These are phyloP conservation scores for Pecten maximus DNA, from an alignment of 2,888 invertebrate genomes.

Conservation along the genomic window DNA sequence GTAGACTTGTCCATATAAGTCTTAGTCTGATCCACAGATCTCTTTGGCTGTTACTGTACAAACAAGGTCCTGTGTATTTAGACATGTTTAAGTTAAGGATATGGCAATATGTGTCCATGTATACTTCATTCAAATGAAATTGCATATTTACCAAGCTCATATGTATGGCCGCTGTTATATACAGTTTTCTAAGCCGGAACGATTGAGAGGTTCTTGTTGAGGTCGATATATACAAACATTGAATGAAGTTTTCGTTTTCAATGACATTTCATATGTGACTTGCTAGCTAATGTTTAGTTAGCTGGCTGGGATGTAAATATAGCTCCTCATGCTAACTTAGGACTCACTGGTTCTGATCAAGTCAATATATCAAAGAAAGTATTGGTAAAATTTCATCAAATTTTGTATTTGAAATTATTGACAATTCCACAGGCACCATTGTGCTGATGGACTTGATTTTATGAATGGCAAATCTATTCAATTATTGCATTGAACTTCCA, in stretches of 20 bases:
- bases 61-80: background rate
- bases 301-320: background rate
- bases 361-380: background rate
- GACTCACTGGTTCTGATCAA: background rate
- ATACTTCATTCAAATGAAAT: background rate
- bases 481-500: no score
- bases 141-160: constrained; percentile 13
- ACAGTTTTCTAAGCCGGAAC: background rate
- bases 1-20: background rate
- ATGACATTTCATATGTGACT: background rate
- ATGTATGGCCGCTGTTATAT: background rate
- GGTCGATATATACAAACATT: constrained; percentile 9
- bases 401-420: background rate
- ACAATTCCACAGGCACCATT: no score
- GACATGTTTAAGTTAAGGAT: constrained; percentile 1
- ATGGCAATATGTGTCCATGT: background rate
- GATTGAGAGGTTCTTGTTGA: constrained; percentile 22
- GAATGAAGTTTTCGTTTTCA: constrained; percentile 19
- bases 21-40: background rate
- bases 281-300: background rate
- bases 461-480: no score
- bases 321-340: background rate
- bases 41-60: background rate
- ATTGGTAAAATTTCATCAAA: background rate
- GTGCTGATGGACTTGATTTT: no score